Base-by-base conservation (phyloP, 2,888 invertebrate species). In the Toxonevra muliebris region DNA sequence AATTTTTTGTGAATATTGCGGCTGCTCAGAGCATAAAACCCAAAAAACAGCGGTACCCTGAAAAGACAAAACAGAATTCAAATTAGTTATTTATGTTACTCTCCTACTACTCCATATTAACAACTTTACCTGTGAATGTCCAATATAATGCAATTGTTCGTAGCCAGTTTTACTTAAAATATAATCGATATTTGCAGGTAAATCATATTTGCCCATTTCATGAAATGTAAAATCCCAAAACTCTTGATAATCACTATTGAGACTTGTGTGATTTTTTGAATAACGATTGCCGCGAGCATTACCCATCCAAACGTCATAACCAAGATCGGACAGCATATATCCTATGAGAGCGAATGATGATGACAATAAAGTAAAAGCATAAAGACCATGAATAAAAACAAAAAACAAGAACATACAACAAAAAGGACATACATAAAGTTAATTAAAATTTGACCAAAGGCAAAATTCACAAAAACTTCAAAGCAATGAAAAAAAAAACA, bases 171-270 rank as follows among this genome's bases (percentile, higher is more conserved):
- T 74, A 5, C 82, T 79, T 9, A 91, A 82, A 30, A 91, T 88
- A 77, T 91, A 90, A 80, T 96, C 92, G 61, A 97, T 90, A 87
- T 91, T 93, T 0, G 93, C 89, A 1, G 96, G 94, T 60, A 96
- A 79, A 83, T 97, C 97, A 74, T 89, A 89, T 64, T 87, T 77
- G 0, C 91, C 92, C 88, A 92, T 90, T 82, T 93, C 91, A 75
- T 92, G 90, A 86, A 89, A 93, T 70, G 91, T 91, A 75, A 87
- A 90, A 72, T 87, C 85, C 90, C 90, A 90, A 81, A 89, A 91
- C 62, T 86, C 83, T 73, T 81, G 82, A 68, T 80, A 79, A 69
- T 83, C 79, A 40, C 82, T 82, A 68, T 82, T 82, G 0, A 84
- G 74, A 57, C 78, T 80, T 17, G 83, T 80, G 73, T 86, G 86